These are phyloP conservation scores for Lepetodrilus schrolli DNA, from an alignment of 2,888 invertebrate genomes.

Conservation along the genomic window DNA sequence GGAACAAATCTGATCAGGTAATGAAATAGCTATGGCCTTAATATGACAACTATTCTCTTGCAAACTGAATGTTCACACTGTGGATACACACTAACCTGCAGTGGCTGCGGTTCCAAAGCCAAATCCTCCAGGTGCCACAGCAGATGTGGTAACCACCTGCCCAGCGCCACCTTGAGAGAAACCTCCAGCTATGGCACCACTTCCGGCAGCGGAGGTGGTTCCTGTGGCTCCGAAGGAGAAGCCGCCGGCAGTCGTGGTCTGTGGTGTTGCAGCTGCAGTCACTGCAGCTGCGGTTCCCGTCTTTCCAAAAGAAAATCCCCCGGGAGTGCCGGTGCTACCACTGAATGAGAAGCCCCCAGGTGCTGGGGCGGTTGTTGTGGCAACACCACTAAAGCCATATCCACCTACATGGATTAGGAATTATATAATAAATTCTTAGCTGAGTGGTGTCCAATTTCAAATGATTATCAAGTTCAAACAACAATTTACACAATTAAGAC, in stretches of 20 bases:
- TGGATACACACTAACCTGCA: conserved; percentile 12
- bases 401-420: no score
- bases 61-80: not conserved
- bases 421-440: no score
- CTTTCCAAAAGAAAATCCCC: conserved; percentile 42
- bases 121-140: conserved; percentile 33
- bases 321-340: no score
- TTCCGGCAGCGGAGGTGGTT: conserved; percentile 42
- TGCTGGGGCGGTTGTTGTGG: no score
- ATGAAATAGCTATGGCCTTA: no score
- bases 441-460: no score
- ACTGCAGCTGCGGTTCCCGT: conserved; percentile 18
- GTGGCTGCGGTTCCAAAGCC: conserved; percentile 32
- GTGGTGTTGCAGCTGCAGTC: conserved; percentile 23
- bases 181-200: conserved; percentile 43
- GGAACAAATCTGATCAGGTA: no score
- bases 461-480: no score
- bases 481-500: no score
- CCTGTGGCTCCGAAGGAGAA: conserved; percentile 51
- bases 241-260: conserved; percentile 34
- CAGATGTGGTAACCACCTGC: conserved; percentile 29
- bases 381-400: no score
- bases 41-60: not conserved
- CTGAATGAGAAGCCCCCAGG: no score
- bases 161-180: conserved; percentile 40